A percentile compares a stretch with the other conserved stretches of the same genome.
Evolutionary conservation across 2,113 vertebrate species (phyloP).

Genomic region (Thunnus maccoyii): DNA sequence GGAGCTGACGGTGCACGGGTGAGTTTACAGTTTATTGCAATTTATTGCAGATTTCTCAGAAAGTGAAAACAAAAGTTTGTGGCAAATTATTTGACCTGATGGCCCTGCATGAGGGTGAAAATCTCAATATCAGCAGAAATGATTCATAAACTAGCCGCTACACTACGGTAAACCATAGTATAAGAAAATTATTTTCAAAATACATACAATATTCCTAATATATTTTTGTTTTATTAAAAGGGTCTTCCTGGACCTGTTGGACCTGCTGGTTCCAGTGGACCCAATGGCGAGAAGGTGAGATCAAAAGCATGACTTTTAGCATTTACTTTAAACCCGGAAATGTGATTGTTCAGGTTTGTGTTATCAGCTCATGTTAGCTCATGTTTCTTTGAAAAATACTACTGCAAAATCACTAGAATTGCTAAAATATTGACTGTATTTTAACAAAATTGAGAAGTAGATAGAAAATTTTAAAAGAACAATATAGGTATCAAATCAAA

Average conservation of each 20-base stretch:
- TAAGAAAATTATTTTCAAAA: background rate
- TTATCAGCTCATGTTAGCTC: no score
- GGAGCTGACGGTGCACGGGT: slow-evolving; percentile 95
- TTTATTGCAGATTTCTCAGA: background rate
- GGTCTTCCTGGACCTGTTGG: slow-evolving; percentile 94
- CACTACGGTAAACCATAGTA: no score
- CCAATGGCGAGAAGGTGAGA: slow-evolving; percentile 94
- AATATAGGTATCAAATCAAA: no score
- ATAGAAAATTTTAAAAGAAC: no score
- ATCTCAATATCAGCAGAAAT: background rate
- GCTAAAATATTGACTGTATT: no score
- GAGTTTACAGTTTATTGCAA: slow-evolving; percentile 72
- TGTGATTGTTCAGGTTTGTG: background rate
- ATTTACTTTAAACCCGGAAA: background rate
- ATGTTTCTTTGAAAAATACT: no score
- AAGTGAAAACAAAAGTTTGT: background rate
- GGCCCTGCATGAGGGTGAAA: no score
- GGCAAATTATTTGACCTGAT: background rate
- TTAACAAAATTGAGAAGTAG: no score
- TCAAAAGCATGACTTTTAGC: background rate
- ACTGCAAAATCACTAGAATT: no score
- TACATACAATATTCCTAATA: background rate
- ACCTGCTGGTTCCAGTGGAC: slow-evolving; percentile 90
- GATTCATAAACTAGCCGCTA: background rate
- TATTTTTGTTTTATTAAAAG: slow-evolving; percentile 77